Conservation (phyloP, 2,888 invertebrate species). For the Ophion ellenae region DNA sequence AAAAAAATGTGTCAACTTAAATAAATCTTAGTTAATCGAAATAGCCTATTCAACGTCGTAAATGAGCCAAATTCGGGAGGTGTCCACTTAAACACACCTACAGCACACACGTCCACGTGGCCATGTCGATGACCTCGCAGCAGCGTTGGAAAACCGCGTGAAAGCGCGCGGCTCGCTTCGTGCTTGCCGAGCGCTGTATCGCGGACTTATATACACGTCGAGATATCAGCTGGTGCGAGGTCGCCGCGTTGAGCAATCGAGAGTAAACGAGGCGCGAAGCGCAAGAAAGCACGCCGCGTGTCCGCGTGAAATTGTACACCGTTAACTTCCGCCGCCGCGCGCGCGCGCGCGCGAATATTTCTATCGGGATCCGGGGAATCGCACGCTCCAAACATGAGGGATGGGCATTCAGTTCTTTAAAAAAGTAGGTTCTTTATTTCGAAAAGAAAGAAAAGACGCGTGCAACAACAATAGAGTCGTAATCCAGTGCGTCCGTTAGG, state of each 20-base stretch:
- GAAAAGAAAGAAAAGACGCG: no score
- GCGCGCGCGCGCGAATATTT: not conserved
- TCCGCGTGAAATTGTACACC: conserved; percentile 9
- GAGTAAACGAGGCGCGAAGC: conserved; percentile 22
- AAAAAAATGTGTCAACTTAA: no score
- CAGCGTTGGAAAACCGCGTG: conserved; percentile 53
- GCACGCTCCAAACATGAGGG: not conserved
- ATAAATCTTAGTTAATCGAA: no score
- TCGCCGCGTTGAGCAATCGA: conserved; percentile 23
- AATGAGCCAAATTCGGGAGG: no score
- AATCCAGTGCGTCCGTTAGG: no score
- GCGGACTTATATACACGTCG: not conserved
- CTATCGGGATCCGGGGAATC: not conserved
- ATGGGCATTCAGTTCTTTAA: no score
- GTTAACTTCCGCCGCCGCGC: not conserved
- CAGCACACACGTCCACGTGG: no score
- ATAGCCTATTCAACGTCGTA: no score
- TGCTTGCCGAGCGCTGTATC: conserved; percentile 2
- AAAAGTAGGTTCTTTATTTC: no score
- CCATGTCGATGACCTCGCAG: conserved; percentile 65
- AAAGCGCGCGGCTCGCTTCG: conserved; percentile 52
- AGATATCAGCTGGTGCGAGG: conserved; percentile 10
- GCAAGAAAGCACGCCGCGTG: conserved; percentile 8
- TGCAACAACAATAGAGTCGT: no score
- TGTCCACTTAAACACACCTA: no score